Evolutionary conservation across 2,888 invertebrate species (phyloP), one percentile per base, ranked within the genome.

Genomic region (Microctonus aethiopoides): DNA sequence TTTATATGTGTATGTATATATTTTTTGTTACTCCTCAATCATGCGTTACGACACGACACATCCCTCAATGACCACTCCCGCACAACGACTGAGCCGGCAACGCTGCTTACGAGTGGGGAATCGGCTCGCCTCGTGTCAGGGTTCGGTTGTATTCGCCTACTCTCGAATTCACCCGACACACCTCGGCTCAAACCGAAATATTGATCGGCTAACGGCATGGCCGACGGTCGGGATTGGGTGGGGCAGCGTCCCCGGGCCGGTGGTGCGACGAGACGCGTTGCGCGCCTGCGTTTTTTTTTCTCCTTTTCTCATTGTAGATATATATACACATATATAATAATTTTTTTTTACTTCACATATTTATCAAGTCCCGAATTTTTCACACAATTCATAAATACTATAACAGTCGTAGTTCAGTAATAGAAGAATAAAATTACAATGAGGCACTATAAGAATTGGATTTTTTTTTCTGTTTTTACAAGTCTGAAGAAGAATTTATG

Each of bases 11-110:
- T n/a, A n/a, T 65, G 64, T 5, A 16, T 46, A 70, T 63, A 36
- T 67, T 67, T 75, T 72, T 70, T 73, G 77, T 77, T 78, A 77
- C 78, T 81, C 69, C 77, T 81, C 80, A 80, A 78, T 83, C 84
- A 82, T 83, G 80, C 83, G 77, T 81, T 81, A 80, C 81, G 80
- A 79, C 82, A 79, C 78, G 79, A 79, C 80, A 84, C 85, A 85
- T 86, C 83, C 83, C 84, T 83, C 84, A 76, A 75, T 82, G 85
- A 84, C 86, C 85, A 84, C 85, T 86, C 86, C 86, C 85, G 85
- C 85, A 82, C 86, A 81, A 79, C 82, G 83, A 86, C 85, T 86
- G 86, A 84, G 79, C 81, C 84, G 80, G 81, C 83, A 83, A 83
- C 84, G 81, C 80, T 80, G 83, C 77, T 74, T 74, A 68, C 70